These are phyloP conservation scores for Papilio gigon DNA, from an alignment of 2,888 invertebrate species.

Conservation along the genomic window DNA sequence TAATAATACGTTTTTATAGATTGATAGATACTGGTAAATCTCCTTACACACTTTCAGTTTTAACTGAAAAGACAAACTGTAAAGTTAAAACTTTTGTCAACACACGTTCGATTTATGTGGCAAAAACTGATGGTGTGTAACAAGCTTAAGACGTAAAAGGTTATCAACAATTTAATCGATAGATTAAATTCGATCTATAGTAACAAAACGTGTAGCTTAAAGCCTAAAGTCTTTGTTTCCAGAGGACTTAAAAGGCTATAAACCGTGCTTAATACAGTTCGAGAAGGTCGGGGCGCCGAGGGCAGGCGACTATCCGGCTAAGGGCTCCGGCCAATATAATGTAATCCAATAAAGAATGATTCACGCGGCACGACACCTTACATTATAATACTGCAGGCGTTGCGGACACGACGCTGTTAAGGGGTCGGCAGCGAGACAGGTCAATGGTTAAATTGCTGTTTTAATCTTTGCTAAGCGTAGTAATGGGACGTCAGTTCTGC, in stretches of 20 bases:
- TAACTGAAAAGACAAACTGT: too few species aligned
- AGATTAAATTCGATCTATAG: not conserved
- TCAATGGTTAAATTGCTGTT: constrained; percentile 16
- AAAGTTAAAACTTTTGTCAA: too few species aligned
- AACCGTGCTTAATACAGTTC: constrained; percentile 3
- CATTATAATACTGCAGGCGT: constrained; percentile 49
- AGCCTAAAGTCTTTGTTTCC: constrained; percentile 9
- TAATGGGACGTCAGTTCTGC: not conserved
- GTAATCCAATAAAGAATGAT: constrained; percentile 62
- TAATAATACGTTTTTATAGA: too few species aligned
- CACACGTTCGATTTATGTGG: too few species aligned
- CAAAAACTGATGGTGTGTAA: too few species aligned
- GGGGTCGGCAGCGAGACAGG: constrained; percentile 39
- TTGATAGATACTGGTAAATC: too few species aligned
- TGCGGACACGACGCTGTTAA: constrained; percentile 48
- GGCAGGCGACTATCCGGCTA: constrained; percentile 36
- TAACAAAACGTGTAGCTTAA: not conserved
- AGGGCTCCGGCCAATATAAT: constrained; percentile 45
- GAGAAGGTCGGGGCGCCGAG: constrained; percentile 4
- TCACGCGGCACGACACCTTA: constrained; percentile 47
- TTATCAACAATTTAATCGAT: not conserved
- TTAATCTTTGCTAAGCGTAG: not conserved
- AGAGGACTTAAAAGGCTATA: not conserved
- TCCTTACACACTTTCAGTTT: too few species aligned
- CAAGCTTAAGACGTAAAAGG: not conserved